Conservation (phyloP, 2,113 vertebrate species). For the Cnemophilus loriae region DNA sequence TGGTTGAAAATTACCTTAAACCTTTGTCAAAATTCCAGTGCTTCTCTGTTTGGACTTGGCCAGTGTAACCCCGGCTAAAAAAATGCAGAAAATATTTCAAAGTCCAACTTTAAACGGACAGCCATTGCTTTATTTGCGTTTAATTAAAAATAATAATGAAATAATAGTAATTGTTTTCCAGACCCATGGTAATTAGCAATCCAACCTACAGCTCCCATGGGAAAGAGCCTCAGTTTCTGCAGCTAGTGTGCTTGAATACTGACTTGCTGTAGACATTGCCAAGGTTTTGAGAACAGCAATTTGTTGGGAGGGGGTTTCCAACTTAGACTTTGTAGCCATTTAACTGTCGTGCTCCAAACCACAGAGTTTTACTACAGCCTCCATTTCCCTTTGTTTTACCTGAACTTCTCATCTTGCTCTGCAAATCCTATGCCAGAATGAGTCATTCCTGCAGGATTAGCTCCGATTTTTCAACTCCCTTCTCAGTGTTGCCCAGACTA, state of each 20-base stretch:
- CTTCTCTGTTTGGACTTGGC: constrained; percentile 1
- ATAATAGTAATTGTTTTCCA: constrained; percentile 36
- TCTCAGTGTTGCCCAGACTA: constrained; percentile 53
- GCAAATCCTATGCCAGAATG: constrained; percentile 45
- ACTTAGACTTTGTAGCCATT: not conserved
- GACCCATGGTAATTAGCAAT: constrained; percentile 15
- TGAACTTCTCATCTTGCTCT: constrained; percentile 45
- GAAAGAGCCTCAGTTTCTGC: constrained; percentile 25
- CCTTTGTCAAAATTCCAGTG: not conserved
- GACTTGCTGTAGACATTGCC: not conserved
- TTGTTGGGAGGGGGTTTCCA: constrained; percentile 55
- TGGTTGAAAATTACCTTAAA: not conserved
- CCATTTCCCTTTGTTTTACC: constrained; percentile 36
- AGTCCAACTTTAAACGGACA: constrained; percentile 36
- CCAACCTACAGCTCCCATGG: constrained; percentile 22
- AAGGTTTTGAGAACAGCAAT: constrained; percentile 1
- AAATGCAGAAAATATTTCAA: constrained; percentile 47
- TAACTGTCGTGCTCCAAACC: not conserved
- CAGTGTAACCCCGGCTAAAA: not conserved
- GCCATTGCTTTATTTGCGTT: constrained; percentile 31
- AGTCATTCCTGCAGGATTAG: constrained; percentile 55
- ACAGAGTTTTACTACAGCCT: constrained; percentile 8
- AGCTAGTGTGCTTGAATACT: not conserved
- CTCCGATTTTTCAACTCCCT: constrained; percentile 28
- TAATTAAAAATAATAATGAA: constrained; percentile 47